Conservation (phyloP, 2,797 vertebrate species). For the Halcyon chelicuti region DNA sequence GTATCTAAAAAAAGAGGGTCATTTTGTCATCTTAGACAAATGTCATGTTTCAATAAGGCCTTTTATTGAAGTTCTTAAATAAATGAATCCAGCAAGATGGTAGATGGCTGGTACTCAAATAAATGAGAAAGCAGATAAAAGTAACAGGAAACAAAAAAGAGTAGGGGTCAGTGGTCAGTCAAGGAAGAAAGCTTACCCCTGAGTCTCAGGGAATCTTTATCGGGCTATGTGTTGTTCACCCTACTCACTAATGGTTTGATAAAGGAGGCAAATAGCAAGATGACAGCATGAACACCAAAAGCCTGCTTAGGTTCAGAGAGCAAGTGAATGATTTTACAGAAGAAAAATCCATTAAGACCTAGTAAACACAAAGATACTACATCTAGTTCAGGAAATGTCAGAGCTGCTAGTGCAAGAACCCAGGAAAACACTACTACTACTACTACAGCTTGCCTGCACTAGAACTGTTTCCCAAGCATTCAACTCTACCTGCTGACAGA, state of each 20-base stretch:
- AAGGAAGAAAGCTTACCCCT: background rate
- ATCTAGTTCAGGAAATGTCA: background rate
- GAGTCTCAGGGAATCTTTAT: background rate
- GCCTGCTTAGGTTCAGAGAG: background rate
- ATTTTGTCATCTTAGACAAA: background rate
- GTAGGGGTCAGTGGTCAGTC: background rate
- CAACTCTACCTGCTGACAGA: background rate
- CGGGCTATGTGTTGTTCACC: background rate
- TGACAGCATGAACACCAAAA: background rate
- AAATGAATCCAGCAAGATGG: background rate
- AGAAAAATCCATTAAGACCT: background rate
- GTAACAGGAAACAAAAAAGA: background rate
- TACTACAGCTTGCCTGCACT: background rate
- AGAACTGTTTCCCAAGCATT: background rate
- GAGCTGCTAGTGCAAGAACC: background rate
- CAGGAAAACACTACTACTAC: background rate
- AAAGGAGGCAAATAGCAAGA: background rate
- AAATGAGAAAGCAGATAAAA: background rate
- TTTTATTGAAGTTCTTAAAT: background rate
- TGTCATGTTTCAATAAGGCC: background rate
- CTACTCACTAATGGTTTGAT: background rate
- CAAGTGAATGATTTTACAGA: background rate
- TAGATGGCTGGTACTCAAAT: background rate
- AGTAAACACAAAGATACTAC: background rate
- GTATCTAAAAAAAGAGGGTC: background rate